Conservation (phyloP, 1,140 invertebrate genomes). For the Apis mellifera region DNA sequence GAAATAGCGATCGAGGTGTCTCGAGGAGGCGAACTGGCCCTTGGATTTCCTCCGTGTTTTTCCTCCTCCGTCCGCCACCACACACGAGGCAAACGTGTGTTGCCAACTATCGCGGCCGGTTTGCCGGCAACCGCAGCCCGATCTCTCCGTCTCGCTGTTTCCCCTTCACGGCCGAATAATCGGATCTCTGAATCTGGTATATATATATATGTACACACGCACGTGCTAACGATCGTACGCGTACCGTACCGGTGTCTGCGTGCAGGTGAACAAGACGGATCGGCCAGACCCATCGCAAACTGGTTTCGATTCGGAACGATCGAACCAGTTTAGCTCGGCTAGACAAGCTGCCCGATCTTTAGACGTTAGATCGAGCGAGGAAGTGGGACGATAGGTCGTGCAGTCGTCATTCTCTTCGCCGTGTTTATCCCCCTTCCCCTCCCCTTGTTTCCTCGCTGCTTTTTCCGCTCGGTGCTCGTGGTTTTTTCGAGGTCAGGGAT, state of each 20-base stretch:
- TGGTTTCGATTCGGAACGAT: slow-evolving; percentile 60
- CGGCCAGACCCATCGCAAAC: slow-evolving; percentile 47
- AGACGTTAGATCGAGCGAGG: slow-evolving; percentile 11
- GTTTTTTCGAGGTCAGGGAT: no score
- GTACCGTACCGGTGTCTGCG: slow-evolving; percentile 7
- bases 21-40: not conserved
- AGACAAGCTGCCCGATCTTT: slow-evolving; percentile 42
- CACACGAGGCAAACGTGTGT: slow-evolving; percentile 27
- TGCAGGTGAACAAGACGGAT: slow-evolving; percentile 53
- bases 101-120: slow-evolving; percentile 50
- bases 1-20: not conserved
- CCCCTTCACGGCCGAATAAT: slow-evolving; percentile 44
- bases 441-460: not conserved
- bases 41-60: slow-evolving; percentile 16
- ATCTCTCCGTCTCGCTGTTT: slow-evolving; percentile 27
- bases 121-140: slow-evolving; percentile 43
- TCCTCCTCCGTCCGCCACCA: slow-evolving; percentile 15
- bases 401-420: slow-evolving; percentile 32
- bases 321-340: slow-evolving; percentile 59
- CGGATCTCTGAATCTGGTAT: slow-evolving; percentile 56
- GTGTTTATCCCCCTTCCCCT: not conserved
- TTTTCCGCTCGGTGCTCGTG: no score
- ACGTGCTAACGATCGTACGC: slow-evolving; percentile 37
- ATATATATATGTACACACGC: slow-evolving; percentile 19
- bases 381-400: slow-evolving; percentile 55